A percentile compares a stretch with the other conserved stretches of the same genome.
Evolutionary conservation across 2,797 vertebrate species (phyloP).

Genomic region (Sebastes itinus): DNA sequence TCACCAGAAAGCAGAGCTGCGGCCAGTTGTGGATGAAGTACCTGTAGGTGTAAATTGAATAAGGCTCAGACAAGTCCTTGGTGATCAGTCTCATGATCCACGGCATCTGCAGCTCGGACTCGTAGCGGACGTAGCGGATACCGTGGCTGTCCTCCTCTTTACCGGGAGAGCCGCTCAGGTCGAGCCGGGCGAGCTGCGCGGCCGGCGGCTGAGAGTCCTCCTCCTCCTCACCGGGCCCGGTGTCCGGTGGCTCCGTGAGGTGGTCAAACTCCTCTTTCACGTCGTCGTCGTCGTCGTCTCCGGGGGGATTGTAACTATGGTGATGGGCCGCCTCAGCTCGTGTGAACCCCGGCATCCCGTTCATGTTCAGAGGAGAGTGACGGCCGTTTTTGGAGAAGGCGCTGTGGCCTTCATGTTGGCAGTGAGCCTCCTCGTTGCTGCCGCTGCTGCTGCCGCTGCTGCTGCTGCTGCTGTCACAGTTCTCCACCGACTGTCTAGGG

Average conservation of each 20-base stretch:
- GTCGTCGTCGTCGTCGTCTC: background rate
- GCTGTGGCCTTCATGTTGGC: constrained; percentile 73
- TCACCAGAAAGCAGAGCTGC: constrained; percentile 99
- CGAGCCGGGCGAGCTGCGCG: constrained; percentile 76
- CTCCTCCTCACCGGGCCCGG: constrained; percentile 42
- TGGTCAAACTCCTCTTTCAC: constrained; percentile 48
- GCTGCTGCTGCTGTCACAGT: constrained; percentile 71
- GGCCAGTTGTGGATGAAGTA: constrained; percentile 99
- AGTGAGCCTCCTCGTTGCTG: constrained; percentile 55
- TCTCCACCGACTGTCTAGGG: constrained; percentile 70
- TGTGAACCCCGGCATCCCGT: constrained; percentile 72
- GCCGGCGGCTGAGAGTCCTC: constrained; percentile 55
- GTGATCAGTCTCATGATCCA: constrained; percentile 99
- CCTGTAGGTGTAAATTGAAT: constrained; percentile 99
- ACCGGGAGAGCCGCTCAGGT: constrained; percentile 74
- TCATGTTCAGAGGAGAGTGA: constrained; percentile 68
- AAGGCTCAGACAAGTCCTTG: constrained; percentile 99
- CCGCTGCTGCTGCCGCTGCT: constrained; percentile 20
- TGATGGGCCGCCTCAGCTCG: constrained; percentile 55
- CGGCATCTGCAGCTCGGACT: constrained; percentile 98
- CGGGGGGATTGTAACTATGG: too few species aligned
- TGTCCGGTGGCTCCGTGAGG: constrained; percentile 48
- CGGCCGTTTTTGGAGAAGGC: constrained; percentile 73
- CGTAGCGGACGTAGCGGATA: constrained; percentile 96
- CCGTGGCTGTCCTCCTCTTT: constrained; percentile 81